Evolutionary conservation across 2,888 invertebrate species (phyloP), one percentile per base, ranked within the genome.

Genomic region (Papilio demoleus): DNA sequence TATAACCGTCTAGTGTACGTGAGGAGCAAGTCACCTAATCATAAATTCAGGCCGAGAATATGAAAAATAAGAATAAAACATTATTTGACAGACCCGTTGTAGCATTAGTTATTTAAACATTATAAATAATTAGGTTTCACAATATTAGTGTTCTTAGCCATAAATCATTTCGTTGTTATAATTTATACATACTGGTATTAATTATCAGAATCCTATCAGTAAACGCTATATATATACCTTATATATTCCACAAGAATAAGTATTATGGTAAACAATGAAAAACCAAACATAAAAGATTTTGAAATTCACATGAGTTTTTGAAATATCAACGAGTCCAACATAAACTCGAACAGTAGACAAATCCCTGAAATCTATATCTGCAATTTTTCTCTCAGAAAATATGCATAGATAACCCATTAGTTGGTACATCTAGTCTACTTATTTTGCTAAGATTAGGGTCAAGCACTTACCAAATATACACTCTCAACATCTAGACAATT

Each of bases 1-100:
- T 82, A 82, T 83, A 82, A 81, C 80, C 76, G 79, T 76, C 76
- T 72, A 70, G 67, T 76, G 80, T 84, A 87, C 87, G 88, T 87
- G 88, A 85, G 80, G 77, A 85, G 77, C 79, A 73, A 73, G 73
- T 71, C 71, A 71, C 71, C 81, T 82, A 80, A 85, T 86, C 81
- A 74, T 42, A 70, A 69, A 86, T 86, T 83, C 85, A 85, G 86
- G 82, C 73, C 83, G 79, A 76, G 76, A 73, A 74, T 47, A 70
- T 50, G 58, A 40, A 38, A 58, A 65, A 69, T 67, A 61, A 65
- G 42, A 56, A 68, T 53, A 40, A 50, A 68, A 31, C 34, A 64
- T 42, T 61, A 67, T 45, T 68, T 50, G 68, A 64, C 64, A 47
- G 45, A 9, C 19, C 42, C n/a, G 42, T n/a, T 61, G 31, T 31